A percentile compares a stretch with the other conserved stretches of the same genome.
phyloP scores from a whole-genome alignment of 2,113 vertebrate genomes.

The Sander lucioperca region DNA sequence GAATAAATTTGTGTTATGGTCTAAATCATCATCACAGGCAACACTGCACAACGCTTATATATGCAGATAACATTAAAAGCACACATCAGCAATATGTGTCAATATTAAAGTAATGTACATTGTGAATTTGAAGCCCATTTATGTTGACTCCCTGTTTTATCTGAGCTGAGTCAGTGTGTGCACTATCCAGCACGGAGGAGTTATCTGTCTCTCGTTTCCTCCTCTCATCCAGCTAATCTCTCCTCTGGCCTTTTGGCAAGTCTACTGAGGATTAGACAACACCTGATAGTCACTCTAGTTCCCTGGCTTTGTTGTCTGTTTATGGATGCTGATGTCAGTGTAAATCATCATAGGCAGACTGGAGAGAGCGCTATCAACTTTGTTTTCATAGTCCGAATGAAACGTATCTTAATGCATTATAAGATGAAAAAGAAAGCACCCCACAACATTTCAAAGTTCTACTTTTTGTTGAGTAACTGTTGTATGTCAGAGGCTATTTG shows the following conservation, averaged over 20 bases:
- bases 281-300: slow-evolving; percentile 66
- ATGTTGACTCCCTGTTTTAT: slow-evolving; percentile 2
- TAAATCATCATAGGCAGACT: slow-evolving; percentile 26
- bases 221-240: slow-evolving; percentile 70
- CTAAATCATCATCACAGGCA: background rate
- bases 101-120: background rate
- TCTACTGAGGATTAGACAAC: slow-evolving; percentile 67
- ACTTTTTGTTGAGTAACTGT: background rate
- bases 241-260: slow-evolving; percentile 65
- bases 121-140: background rate
- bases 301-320: slow-evolving; percentile 43
- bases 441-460: background rate
- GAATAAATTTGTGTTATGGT: background rate
- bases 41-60: background rate
- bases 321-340: slow-evolving; percentile 44
- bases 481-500: background rate
- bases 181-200: slow-evolving; percentile 8
- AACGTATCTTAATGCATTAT: background rate
- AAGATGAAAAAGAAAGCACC: background rate
- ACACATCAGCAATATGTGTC: background rate
- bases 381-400: background rate
- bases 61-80: background rate
- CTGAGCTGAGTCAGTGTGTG: slow-evolving; percentile 8
- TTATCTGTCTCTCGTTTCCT: slow-evolving; percentile 58
- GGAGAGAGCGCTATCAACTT: background rate